These are phyloP conservation scores for Syngnathus typhle DNA, from an alignment of 2,113 vertebrate species.

Conservation along the genomic window DNA sequence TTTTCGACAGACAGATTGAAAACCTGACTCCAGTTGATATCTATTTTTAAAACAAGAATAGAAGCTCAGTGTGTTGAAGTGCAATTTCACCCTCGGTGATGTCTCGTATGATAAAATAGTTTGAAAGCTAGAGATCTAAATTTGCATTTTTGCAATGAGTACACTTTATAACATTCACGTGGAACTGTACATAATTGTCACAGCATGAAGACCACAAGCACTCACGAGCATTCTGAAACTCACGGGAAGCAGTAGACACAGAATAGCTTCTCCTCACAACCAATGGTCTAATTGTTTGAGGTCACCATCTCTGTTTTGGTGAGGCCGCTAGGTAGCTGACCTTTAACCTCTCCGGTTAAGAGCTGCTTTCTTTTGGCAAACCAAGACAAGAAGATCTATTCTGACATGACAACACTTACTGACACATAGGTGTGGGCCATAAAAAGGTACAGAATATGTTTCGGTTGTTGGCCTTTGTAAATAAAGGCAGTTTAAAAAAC, in stretches of 20 bases:
- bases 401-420: slow-evolving; percentile 60
- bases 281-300: slow-evolving; percentile 13
- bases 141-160: slow-evolving; percentile 35
- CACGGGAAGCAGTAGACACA: slow-evolving; percentile 30
- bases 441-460: slow-evolving; percentile 55
- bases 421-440: slow-evolving; percentile 56
- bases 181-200: slow-evolving; percentile 54
- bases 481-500: slow-evolving; percentile 82
- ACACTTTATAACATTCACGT: slow-evolving; percentile 45
- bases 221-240: slow-evolving; percentile 40
- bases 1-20: slow-evolving; percentile 47
- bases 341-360: slow-evolving; percentile 38
- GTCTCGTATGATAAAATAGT: slow-evolving; percentile 40
- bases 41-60: slow-evolving; percentile 41
- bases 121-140: slow-evolving; percentile 28
- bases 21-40: slow-evolving; percentile 43
- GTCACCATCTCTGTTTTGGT: slow-evolving; percentile 43
- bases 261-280: slow-evolving; percentile 37
- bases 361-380: slow-evolving; percentile 42
- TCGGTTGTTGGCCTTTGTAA: slow-evolving; percentile 81
- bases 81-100: slow-evolving; percentile 9
- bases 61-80: slow-evolving; percentile 18
- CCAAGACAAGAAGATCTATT: slow-evolving; percentile 53
- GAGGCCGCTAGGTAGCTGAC: slow-evolving; percentile 48
- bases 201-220: slow-evolving; percentile 53